Base-by-base conservation (phyloP, 1,140 invertebrate genomes). In the Cryptotermes secundus region DNA sequence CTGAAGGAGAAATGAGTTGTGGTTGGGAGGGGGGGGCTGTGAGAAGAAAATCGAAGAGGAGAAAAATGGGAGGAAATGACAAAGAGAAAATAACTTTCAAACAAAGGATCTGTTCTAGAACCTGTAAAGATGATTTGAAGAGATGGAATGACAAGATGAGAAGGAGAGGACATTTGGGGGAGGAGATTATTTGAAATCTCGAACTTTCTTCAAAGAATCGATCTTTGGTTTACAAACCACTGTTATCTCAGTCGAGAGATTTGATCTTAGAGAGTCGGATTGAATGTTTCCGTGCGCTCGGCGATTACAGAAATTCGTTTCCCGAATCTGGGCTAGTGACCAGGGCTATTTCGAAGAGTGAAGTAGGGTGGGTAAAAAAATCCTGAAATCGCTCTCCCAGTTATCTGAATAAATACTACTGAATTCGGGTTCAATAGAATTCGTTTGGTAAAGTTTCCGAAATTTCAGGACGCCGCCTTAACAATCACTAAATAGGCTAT, bases 1-100 rank as follows among this genome's bases (percentile, higher is more conserved):
- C 59, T 72, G 59, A 31, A 72, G n/a, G 59, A 72, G 31, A 72
- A 72, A 31, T 72, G 31, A 72, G 59, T n/a, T 26, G 26, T 31
- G 59, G n/a, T n/a, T n/a, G n/a, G n/a, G n/a, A n/a, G n/a, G 16
- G 59, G n/a, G 26, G 26, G 59, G 26, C 1, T 72, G 26, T 72
- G 59, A n/a, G 59, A 72, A 72, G 26, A 72, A 72, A 72, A n/a
- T 31, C 26, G n/a, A 72, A 72, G n/a, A 31, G 26, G 59, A n/a
- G 53, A 12, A 72, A 31, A 72, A n/a, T 72, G 59, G 59, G n/a
- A 72, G 7, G n/a, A n/a, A n/a, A 72, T 72, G 59, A 72, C 26
- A 72, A 72, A 72, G 59, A 72, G 2, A 72, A 72, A 72, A 72
- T 72, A 72, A 72, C 59, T 72, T 72, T 72, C 59, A 72, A 72